A percentile compares a stretch with the other conserved stretches of the same genome.
These are phyloP conservation scores for Chironex yamaguchii DNA, from an alignment of 30 jellyfish, hydroid and myxozoan genomes.

Conservation along the genomic window DNA sequence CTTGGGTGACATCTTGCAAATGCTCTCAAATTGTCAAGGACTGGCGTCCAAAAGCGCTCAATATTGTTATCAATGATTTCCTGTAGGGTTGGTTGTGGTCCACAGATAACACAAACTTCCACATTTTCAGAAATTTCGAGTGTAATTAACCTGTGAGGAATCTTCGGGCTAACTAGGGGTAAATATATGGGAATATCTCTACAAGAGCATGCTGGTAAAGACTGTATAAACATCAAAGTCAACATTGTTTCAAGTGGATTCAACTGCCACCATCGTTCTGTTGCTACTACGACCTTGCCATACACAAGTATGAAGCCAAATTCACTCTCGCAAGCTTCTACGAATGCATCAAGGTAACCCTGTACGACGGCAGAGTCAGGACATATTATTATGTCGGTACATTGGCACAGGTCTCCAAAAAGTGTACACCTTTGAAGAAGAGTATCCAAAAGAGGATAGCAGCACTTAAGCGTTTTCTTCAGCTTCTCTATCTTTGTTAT, in stretches of 20 bases:
- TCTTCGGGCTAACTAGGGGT: conserved; percentile 95
- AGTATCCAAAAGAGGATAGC: conserved; percentile 67
- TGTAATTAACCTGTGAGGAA: conserved; percentile 92
- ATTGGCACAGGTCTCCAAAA: conserved; percentile 72
- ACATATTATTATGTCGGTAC: conserved; percentile 70
- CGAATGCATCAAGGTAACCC: conserved; percentile 73
- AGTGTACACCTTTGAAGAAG: conserved; percentile 33
- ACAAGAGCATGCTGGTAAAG: conserved; percentile 67
- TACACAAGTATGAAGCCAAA: conserved; percentile 86
- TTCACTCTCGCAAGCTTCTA: conserved; percentile 90
- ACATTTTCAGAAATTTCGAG: conserved; percentile 78
- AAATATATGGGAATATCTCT: conserved; percentile 90
- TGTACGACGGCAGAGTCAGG: conserved; percentile 51
- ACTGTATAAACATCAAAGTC: conserved; percentile 46
- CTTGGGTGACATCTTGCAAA: conserved; percentile 83
- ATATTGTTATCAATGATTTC: conserved; percentile 61
- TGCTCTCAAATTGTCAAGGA: conserved; percentile 48
- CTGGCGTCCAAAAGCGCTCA: conserved; percentile 84
- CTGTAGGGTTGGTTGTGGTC: conserved; percentile 91
- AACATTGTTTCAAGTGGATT: conserved; percentile 79
- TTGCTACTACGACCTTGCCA: conserved; percentile 89
- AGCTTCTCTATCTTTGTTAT: conserved; percentile 79
- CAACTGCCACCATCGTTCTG: conserved; percentile 98
- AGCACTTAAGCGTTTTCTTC: conserved; percentile 66
- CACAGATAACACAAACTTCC: conserved; percentile 87